Base-by-base conservation (phyloP, 2,113 vertebrate species). In the Prietella phreatophila region DNA sequence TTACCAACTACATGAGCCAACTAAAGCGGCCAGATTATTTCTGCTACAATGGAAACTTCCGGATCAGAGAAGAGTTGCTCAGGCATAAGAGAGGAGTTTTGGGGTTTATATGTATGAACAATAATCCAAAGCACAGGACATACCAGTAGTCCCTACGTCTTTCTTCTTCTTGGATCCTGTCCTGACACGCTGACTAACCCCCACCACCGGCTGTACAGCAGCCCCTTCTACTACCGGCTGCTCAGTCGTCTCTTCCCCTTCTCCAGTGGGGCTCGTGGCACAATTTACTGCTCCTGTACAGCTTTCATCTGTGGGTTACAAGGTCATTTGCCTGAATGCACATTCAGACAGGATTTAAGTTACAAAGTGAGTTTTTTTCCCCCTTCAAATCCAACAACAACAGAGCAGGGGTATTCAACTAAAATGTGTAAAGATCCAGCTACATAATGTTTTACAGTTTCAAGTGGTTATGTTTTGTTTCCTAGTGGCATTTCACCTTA, bases 71-170 rank as follows among this genome's bases (percentile, higher is more conserved):
- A 0, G 39, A 47, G 73, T 3, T 47, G 22, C 80, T 36, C 71
- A n/a, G 73, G 36, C 56, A 81, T 81, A 56, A 78, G 5, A 19
- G 27, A 58, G 3, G 65, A 25, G 36, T 81, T 25, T 75, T 36
- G 1, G 39, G 27, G 2, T 42, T 83, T 53, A 11, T 8, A 81
- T 39, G 25, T 19, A 50, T 0, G 6, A 55, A 83, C 30, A 47
- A 8, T 20, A 7, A 73, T 15, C 30, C 5, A 53, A 58, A 4
- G 69, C 84, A 67, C 30, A 87, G 65, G 75, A 81, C 92, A 50
- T 95, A 99, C 98, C 98, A 75, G 95, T 71, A 8, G 92, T 95
- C 83, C 98, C 98, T 0, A 98, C 94, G 91, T 99, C 98, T 91
- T 98, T 98, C 89, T 99, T 99, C 90, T 96, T 96, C 80, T 96